Evolutionary conservation across 2,797 vertebrate species (phyloP), one percentile per base, ranked within the genome.

Genomic region (Poeciliopsis presidionis): DNA sequence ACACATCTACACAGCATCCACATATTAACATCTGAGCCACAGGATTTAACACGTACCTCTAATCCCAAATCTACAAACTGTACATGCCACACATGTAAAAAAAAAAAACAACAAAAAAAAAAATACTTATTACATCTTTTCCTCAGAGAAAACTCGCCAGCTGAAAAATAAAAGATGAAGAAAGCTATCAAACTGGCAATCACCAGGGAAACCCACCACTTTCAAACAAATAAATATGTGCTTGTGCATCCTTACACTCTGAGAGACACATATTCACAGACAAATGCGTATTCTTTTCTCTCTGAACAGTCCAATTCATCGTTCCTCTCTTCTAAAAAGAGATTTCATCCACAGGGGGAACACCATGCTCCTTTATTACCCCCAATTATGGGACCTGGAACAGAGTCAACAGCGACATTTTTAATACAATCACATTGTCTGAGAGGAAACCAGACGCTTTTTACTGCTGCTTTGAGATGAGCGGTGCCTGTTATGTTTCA

Each of bases 311-410:
- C 81, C 81, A 86, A 91, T 88, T 90, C 83, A 86, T 89, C 90
- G 89, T 81, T 82, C 53, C 70, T 87, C 84, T 86, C 77, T 87
- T 76, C 69, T 74, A 73, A 86, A 84, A 81, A 86, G 76, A 87
- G 81, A 88, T 90, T 93, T 90, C 67, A 92, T 91, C 87, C 81
- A 77, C 39, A 73, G 86, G 86, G 91, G 91, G 85, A 89, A 89
- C 85, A 88, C 86, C 88, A 67, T 67, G 74, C 85, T 88, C 89
- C 84, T 93, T 89, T 83, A 89, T 91, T 87, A 90, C 79, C 90
- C 84, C 79, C 88, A 94, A 94, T 94, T 94, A 94, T 88, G 81
- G 84, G 80, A 79, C 82, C 88, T 84, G 81, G 89, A 89, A 76
- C 78, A 53, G 72, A 92, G 89, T 92, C 87, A 89, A 91, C 89